phyloP scores from a whole-genome alignment of 2,113 vertebrate species.

The Spea bombifrons region DNA sequence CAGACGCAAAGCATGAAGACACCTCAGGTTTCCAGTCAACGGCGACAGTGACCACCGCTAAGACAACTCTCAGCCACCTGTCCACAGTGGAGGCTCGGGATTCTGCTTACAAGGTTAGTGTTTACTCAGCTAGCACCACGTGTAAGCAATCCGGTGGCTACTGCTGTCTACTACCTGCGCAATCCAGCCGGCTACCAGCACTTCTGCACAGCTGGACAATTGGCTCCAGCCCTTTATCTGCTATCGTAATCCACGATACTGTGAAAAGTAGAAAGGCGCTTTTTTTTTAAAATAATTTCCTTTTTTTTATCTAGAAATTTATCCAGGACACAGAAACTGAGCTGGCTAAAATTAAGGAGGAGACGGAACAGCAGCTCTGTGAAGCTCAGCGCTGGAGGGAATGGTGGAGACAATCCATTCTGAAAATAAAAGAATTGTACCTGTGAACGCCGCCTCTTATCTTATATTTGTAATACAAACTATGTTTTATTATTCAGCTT shows the following conservation, averaged over 20 bases:
- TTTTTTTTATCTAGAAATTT: constrained; percentile 54
- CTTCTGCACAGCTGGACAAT: too few species aligned
- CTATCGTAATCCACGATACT: neutral
- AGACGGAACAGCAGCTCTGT: constrained; percentile 49
- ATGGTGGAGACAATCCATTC: constrained; percentile 56
- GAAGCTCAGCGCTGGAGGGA: constrained; percentile 50
- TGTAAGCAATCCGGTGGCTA: neutral
- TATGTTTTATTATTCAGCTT: too few species aligned
- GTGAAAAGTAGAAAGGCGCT: neutral
- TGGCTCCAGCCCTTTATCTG: neutral
- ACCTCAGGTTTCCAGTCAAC: constrained; percentile 60
- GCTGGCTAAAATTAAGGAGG: constrained; percentile 50
- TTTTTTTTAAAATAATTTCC: neutral
- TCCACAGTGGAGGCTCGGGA: constrained; percentile 67
- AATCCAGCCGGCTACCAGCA: neutral
- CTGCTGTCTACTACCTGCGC: neutral
- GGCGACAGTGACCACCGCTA: constrained; percentile 67
- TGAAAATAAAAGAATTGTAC: constrained; percentile 59
- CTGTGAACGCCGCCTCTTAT: constrained; percentile 8
- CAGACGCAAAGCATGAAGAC: constrained; percentile 47
- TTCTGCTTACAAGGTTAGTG: constrained; percentile 60
- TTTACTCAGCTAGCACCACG: too few species aligned
- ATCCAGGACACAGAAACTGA: constrained; percentile 45
- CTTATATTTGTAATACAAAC: too few species aligned
- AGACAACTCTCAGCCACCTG: constrained; percentile 69